Base-by-base conservation (phyloP, 2,888 invertebrate genomes). In the Pediacus dermestoides region DNA sequence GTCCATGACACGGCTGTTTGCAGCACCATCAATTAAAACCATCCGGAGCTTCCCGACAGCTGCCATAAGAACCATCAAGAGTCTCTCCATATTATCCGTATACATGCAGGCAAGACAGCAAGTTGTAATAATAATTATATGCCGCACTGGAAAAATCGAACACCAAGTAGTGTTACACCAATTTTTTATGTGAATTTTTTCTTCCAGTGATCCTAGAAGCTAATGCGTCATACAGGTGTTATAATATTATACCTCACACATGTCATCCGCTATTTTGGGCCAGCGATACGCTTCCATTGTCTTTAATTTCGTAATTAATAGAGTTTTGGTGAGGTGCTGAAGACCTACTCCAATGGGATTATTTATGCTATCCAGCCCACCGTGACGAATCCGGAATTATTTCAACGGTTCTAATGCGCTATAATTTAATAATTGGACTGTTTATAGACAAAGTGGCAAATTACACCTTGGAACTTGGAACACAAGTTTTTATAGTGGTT, bases 1-100 rank as follows among this genome's bases (percentile, higher is more conserved):
- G 63, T 56, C 61, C 48, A 60, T 66, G 66, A 66, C 66, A 58
- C 48, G 54, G 63, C 64, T 57, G 58, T 64, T 64, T 63, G 56
- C 31, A 42, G 44, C 60, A 62, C 61, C 61, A 65, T 66, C 64
- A 66, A 66, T 66, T 66, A 66, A 65, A 66, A 61, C 53, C 56
- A 62, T 64, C 59, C 45, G 44, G 37, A 38, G 34, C 22, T 30
- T 32, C 3, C 56, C 58, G 64, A 63, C 64, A 65, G 64, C 64
- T 64, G 66, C 56, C 33, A 33, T 40, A 34, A 34, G 31, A 37
- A 26, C 37, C 34, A 40, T 37, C 40, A 37, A 40, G 37, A 39
- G 40, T 39, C 28, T 7, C n/a, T n/a, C n/a, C n/a, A n/a, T n/a
- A n/a, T n/a, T n/a, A n/a, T n/a, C n/a, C n/a, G n/a, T n/a, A n/a